Evolutionary conservation across 2,113 vertebrate species (phyloP).

Genomic region (Glaucomys volans): DNA sequence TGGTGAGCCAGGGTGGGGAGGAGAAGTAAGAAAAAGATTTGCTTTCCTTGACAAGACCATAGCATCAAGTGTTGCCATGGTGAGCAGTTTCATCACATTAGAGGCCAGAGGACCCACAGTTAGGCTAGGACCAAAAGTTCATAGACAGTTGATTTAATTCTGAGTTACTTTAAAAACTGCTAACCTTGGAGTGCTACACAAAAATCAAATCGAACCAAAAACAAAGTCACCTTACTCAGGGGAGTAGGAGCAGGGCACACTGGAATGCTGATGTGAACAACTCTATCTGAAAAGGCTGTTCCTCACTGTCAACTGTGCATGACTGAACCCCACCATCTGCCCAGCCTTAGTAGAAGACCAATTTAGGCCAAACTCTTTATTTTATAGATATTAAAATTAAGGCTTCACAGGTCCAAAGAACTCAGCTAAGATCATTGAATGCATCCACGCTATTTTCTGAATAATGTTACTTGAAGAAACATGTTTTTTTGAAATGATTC

Average conservation of each 20-base stretch:
- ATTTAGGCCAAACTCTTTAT: constrained; percentile 43
- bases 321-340: too few species aligned
- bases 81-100: neutral
- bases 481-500: constrained; percentile 39
- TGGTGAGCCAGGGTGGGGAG: neutral
- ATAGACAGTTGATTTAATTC: constrained; percentile 58
- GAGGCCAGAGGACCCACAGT: neutral
- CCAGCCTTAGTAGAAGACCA: neutral
- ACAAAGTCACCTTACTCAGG: neutral
- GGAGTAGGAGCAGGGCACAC: neutral
- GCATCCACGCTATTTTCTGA: constrained; percentile 40
- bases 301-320: neutral
- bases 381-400: constrained; percentile 57
- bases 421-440: constrained; percentile 17
- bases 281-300: neutral
- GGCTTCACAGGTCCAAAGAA: neutral
- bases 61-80: constrained; percentile 39
- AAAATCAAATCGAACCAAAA: constrained; percentile 49
- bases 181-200: constrained; percentile 8
- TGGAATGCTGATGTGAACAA: neutral
- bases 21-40: constrained; percentile 21
- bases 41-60: constrained; percentile 1
- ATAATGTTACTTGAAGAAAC: constrained; percentile 41
- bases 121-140: neutral
- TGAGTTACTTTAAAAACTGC: constrained; percentile 49